A percentile compares a stretch with the other conserved stretches of the same genome.
Conservation (phyloP, 2,113 vertebrate genomes). For the Nestor notabilis region DNA sequence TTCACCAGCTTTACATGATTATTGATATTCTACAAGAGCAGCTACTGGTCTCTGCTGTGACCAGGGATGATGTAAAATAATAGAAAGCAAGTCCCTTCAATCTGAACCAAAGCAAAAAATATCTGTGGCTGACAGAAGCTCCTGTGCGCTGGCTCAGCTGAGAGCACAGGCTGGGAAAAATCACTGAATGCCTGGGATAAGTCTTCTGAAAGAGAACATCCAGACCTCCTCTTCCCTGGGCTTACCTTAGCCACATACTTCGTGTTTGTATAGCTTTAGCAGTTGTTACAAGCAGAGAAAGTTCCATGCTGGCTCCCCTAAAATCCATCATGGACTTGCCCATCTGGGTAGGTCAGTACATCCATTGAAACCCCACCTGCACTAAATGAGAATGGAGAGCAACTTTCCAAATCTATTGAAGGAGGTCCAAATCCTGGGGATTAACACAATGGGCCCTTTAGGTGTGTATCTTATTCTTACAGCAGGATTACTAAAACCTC, state of each 20-base stretch:
- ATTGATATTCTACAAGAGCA: background rate
- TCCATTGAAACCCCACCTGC: background rate
- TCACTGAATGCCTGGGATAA: background rate
- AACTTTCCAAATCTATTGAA: background rate
- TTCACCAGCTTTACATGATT: background rate
- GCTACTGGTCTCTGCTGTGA: background rate
- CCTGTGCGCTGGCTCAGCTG: background rate
- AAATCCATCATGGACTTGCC: background rate
- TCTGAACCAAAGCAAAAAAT: background rate
- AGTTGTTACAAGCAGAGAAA: background rate
- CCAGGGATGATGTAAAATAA: background rate
- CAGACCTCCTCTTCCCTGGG: background rate
- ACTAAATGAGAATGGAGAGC: background rate
- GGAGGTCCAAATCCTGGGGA: background rate
- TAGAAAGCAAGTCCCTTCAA: background rate
- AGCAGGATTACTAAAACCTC: background rate
- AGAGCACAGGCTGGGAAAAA: background rate
- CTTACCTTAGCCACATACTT: background rate
- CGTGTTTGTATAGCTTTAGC: background rate
- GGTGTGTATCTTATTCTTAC: background rate
- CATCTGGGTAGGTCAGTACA: background rate
- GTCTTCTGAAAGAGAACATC: background rate
- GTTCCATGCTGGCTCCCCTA: background rate
- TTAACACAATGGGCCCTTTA: background rate
- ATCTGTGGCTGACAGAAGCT: background rate